phyloP scores from a whole-genome alignment of 1,140 invertebrate genomes.

The Drosophila orena region DNA sequence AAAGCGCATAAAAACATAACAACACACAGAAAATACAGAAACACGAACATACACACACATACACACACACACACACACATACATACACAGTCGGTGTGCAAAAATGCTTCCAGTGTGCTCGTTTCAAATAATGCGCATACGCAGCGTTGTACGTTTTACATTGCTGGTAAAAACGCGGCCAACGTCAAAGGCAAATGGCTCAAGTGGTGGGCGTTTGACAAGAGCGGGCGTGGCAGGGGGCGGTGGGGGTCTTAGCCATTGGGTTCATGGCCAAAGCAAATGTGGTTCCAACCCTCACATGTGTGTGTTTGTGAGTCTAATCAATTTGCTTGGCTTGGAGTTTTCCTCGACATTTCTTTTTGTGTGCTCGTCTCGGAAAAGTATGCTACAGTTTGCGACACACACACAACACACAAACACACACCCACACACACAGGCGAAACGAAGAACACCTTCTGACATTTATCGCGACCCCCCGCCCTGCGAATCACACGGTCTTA shows the following conservation, averaged over 20 bases:
- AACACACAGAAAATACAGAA: conserved; percentile 2
- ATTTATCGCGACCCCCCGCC: conserved; percentile 49
- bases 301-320: conserved; percentile 46
- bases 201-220: conserved; percentile 48
- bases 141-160: conserved; percentile 50
- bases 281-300: conserved; percentile 9
- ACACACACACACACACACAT: background rate
- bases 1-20: conserved; percentile 30
- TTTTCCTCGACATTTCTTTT: conserved; percentile 13
- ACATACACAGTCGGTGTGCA: too few relatives aligned
- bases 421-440: background rate
- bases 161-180: conserved; percentile 24
- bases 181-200: conserved; percentile 61
- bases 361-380: conserved; percentile 26
- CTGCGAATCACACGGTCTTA: conserved; percentile 52
- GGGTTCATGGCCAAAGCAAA: conserved; percentile 43
- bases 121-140: conserved; percentile 72
- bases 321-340: conserved; percentile 64
- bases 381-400: conserved; percentile 48
- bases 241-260: conserved; percentile 9
- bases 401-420: too few relatives aligned
- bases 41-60: background rate
- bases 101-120: conserved; percentile 56
- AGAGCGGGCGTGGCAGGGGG: background rate
- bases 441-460: conserved; percentile 69